Conservation (phyloP, 2,888 invertebrate genomes). For the Chymomyza amoena region DNA sequence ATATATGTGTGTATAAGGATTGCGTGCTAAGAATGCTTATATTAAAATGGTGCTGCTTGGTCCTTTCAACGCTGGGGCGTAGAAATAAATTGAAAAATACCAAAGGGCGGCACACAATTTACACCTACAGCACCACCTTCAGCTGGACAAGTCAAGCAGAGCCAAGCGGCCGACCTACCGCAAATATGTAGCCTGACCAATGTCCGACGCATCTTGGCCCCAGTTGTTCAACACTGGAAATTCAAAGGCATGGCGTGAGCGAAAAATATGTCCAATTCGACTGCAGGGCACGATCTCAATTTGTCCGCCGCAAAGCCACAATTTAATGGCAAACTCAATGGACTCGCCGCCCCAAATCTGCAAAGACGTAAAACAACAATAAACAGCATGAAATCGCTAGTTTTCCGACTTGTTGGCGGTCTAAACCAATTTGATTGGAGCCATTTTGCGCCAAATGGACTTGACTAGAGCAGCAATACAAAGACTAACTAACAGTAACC, state of each 20-base stretch:
- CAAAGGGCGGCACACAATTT: constrained; percentile 46
- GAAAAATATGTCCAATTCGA: constrained; percentile 78
- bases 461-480: not conserved
- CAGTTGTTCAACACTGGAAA: constrained; percentile 58
- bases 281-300: constrained; percentile 79
- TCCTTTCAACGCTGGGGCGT: constrained; percentile 23
- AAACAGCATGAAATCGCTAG: not conserved
- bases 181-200: constrained; percentile 70
- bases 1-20: constrained; percentile 36
- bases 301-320: constrained; percentile 79
- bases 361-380: constrained; percentile 6
- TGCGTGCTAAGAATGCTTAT: constrained; percentile 64
- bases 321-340: constrained; percentile 77
- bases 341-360: constrained; percentile 79
- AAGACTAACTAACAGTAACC: not conserved
- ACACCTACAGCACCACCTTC: constrained; percentile 41
- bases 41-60: constrained; percentile 48
- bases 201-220: constrained; percentile 44
- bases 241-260: constrained; percentile 71
- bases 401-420: constrained; percentile 1
- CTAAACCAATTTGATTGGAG: not conserved
- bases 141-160: not conserved
- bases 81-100: constrained; percentile 71
- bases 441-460: not conserved
- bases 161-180: constrained; percentile 63